A percentile compares a stretch with the other conserved stretches of the same genome.
phyloP scores from a whole-genome alignment of 2,113 vertebrate species.

The Maccullochella peelii region DNA sequence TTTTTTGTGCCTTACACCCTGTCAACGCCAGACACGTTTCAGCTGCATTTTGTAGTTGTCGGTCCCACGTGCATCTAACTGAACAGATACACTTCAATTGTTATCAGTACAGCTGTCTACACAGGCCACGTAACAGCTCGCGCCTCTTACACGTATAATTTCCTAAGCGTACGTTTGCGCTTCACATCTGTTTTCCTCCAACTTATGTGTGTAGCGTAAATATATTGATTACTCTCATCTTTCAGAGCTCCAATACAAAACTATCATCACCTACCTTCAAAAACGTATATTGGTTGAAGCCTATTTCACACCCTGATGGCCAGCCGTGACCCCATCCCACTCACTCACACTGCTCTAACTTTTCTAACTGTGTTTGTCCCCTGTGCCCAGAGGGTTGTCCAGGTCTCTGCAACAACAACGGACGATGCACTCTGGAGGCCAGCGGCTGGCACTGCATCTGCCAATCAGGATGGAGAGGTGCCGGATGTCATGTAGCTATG shows the following conservation, averaged over 20 bases:
- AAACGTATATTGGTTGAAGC: constrained; percentile 48
- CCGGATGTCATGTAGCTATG: constrained; percentile 97
- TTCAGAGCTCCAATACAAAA: constrained; percentile 54
- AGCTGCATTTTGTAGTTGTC: neutral
- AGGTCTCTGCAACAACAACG: constrained; percentile 99
- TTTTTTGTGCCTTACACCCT: neutral
- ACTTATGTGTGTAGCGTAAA: too few relatives aligned
- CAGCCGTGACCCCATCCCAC: neutral
- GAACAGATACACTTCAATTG: neutral
- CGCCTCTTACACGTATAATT: neutral
- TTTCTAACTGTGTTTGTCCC: constrained; percentile 46
- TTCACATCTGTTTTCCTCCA: neutral
- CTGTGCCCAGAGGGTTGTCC: constrained; percentile 93
- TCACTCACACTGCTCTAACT: constrained; percentile 13
- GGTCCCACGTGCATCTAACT: neutral
- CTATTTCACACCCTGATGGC: constrained; percentile 65
- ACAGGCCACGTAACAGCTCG: neutral
- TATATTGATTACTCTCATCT: neutral
- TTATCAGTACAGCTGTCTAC: neutral
- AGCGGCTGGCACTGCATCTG: constrained; percentile 99
- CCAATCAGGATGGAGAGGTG: constrained; percentile 97
- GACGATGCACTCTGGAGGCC: constrained; percentile 95
- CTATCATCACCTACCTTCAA: constrained; percentile 41
- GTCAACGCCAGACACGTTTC: neutral
- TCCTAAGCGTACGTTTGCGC: neutral